A percentile compares a stretch with the other conserved stretches of the same genome.
Conservation (phyloP, 2,888 invertebrate genomes). For the Girardia tigrina region DNA sequence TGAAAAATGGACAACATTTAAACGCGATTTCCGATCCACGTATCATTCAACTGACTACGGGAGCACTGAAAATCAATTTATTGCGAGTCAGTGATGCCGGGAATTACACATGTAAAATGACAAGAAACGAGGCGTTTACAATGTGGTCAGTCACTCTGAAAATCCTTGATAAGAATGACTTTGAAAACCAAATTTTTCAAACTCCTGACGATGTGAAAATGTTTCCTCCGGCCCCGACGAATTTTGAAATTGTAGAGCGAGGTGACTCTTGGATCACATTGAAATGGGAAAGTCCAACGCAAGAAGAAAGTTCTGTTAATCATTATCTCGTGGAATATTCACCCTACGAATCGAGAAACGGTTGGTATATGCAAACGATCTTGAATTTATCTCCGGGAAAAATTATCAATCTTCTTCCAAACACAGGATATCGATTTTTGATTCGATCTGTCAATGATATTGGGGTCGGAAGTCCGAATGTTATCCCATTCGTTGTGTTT, state of each 20-base stretch:
- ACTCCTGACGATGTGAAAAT: neutral
- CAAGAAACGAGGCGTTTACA: neutral
- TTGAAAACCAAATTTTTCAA: neutral
- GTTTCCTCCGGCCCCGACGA: conserved; percentile 28
- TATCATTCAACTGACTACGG: conserved; percentile 34
- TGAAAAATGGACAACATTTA: conserved; percentile 25
- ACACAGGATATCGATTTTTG: conserved; percentile 33
- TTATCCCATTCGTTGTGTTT: conserved; percentile 26
- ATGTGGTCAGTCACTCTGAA: conserved; percentile 25
- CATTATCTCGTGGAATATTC: conserved; percentile 32
- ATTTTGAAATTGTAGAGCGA: conserved; percentile 27
- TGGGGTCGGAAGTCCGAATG: conserved; percentile 27
- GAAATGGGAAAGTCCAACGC: conserved; percentile 31
- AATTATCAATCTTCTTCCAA: conserved; percentile 27
- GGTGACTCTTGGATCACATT: conserved; percentile 32
- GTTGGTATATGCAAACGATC: conserved; percentile 31
- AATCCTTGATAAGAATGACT: conserved; percentile 11
- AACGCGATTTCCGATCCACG: conserved; percentile 21
- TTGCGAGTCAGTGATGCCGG: conserved; percentile 41
- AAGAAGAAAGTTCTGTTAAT: conserved; percentile 6
- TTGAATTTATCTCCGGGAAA: neutral
- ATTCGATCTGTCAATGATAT: conserved; percentile 31
- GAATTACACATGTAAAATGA: conserved; percentile 42
- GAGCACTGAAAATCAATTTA: conserved; percentile 39
- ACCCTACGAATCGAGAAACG: conserved; percentile 23